A percentile compares a stretch with the other conserved stretches of the same genome.
phyloP scores from a whole-genome alignment of 2,888 invertebrate species.

The Lordiphosa fenestrarum region DNA sequence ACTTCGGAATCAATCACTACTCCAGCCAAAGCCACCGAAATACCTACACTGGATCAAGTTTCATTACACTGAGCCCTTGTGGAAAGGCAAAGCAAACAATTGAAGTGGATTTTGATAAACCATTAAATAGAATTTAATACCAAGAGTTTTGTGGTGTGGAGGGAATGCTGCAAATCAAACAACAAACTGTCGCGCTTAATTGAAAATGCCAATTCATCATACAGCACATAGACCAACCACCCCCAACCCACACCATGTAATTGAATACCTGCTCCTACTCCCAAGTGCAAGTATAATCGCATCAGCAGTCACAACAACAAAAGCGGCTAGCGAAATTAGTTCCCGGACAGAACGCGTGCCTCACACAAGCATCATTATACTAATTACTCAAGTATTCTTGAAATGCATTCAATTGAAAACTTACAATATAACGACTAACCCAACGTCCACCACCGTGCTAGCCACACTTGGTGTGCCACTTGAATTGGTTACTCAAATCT shows the following conservation, averaged over 20 bases:
- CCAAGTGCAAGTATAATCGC: conserved; percentile 42
- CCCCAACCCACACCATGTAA: conserved; percentile 33
- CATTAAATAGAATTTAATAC: conserved; percentile 73
- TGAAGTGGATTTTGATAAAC: conserved; percentile 78
- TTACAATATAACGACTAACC: conserved; percentile 54
- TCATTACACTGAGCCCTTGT: conserved; percentile 47
- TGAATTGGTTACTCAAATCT: conserved; percentile 40
- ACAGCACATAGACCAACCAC: conserved; percentile 2
- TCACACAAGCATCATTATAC: conserved; percentile 61
- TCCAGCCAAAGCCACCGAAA: conserved; percentile 30
- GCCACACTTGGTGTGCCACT: conserved; percentile 57
- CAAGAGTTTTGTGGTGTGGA: neutral
- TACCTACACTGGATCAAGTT: conserved; percentile 31
- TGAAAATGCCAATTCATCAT: conserved; percentile 77
- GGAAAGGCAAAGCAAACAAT: conserved; percentile 60
- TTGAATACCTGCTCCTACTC: conserved; percentile 55
- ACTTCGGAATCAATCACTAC: conserved; percentile 29
- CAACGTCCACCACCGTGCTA: neutral
- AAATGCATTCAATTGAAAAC: conserved; percentile 72
- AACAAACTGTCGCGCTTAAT: conserved; percentile 64
- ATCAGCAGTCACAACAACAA: conserved; percentile 43
- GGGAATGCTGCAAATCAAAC: conserved; percentile 39
- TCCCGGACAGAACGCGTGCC: conserved; percentile 37
- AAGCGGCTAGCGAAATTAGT: conserved; percentile 36
- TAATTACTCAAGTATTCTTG: conserved; percentile 78